These are phyloP conservation scores for Cybosia mesomella DNA, from an alignment of 2,888 invertebrate genomes.

Conservation along the genomic window DNA sequence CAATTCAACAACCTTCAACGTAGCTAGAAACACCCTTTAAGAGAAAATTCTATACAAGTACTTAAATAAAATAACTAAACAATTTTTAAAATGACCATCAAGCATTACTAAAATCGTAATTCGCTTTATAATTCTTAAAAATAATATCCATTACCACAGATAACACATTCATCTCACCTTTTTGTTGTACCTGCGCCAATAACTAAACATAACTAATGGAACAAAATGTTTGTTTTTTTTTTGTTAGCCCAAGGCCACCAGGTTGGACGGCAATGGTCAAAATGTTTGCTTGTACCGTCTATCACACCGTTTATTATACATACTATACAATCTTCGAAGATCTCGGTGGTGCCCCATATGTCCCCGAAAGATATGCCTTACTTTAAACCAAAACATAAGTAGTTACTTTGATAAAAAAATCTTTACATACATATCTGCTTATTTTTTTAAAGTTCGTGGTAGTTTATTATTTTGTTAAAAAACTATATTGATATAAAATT, in stretches of 20 bases:
- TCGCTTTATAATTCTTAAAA: background rate
- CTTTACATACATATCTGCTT: too few relatives aligned
- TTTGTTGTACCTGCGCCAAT: background rate
- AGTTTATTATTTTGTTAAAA: too few relatives aligned
- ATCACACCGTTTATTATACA: slow-evolving; percentile 5
- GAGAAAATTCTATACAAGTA: background rate
- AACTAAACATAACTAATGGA: slow-evolving; percentile 3
- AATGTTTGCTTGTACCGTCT: background rate
- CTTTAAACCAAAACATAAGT: too few relatives aligned
- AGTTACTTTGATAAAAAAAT: too few relatives aligned
- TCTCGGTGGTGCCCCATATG: too few relatives aligned
- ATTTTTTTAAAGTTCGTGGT: too few relatives aligned
- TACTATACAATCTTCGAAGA: background rate
- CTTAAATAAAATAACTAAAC: too few relatives aligned
- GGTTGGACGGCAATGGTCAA: slow-evolving; percentile 3
- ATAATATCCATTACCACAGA: slow-evolving; percentile 3
- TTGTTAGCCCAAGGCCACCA: slow-evolving; percentile 1
- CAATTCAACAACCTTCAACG: background rate
- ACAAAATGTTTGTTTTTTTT: background rate
- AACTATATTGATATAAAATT: too few relatives aligned
- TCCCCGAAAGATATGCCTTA: too few relatives aligned
- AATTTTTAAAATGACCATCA: background rate
- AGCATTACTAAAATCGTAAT: background rate
- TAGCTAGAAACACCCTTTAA: background rate
- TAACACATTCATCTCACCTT: background rate